phyloP scores from a whole-genome alignment of 35 echinoderm and acorn worm genomes.

The Diadema setosum region DNA sequence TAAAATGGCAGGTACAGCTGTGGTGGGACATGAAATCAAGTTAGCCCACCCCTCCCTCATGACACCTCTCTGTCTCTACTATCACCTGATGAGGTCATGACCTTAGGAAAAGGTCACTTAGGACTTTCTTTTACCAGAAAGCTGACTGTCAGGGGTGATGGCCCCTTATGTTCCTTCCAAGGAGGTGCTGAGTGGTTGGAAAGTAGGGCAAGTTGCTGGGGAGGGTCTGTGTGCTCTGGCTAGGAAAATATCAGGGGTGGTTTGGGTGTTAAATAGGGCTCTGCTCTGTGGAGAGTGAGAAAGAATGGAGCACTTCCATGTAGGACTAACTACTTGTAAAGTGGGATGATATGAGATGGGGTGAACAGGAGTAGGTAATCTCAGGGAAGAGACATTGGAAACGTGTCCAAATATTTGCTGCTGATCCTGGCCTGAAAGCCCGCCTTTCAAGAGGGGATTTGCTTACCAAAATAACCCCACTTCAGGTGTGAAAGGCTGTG shows the following conservation, averaged over 20 bases:
- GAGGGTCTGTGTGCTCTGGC: not conserved
- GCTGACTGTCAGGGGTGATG: not conserved
- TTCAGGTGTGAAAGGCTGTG: constrained; percentile 16
- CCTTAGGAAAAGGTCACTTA: not conserved
- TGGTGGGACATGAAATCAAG: not conserved
- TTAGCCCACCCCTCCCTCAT: not conserved
- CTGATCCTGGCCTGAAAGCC: constrained; percentile 17
- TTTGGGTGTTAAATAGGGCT: not conserved
- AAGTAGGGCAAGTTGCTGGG: not conserved
- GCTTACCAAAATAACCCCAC: constrained; percentile 10
- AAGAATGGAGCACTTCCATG: not conserved
- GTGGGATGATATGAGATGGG: not conserved
- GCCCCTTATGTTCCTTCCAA: not conserved
- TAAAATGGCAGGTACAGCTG: too few species aligned
- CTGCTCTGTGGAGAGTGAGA: not conserved
- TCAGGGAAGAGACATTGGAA: not conserved
- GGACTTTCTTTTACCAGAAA: not conserved
- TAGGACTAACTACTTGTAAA: not conserved
- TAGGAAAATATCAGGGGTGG: not conserved
- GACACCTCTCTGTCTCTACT: not conserved
- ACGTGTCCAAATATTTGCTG: constrained; percentile 31
- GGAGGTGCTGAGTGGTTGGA: not conserved
- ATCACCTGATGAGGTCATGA: not conserved
- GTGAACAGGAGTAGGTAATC: not conserved
- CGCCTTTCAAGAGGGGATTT: constrained; percentile 29